These are phyloP conservation scores for Pseudochaenichthys georgianus DNA, from an alignment of 2,797 vertebrate genomes.

Conservation along the genomic window DNA sequence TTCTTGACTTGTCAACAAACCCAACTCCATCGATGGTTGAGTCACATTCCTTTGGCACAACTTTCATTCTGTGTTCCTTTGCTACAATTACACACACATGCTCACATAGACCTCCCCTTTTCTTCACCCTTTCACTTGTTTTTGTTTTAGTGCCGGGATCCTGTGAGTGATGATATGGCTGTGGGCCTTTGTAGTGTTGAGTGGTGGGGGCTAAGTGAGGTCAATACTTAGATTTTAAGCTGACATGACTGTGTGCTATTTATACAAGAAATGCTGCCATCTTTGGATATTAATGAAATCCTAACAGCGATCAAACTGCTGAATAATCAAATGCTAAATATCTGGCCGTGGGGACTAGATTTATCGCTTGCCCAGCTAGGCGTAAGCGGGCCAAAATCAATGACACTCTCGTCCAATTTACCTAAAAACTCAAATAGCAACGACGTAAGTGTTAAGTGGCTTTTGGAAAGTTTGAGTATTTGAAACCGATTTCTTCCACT, in stretches of 20 bases:
- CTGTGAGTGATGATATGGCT: constrained; percentile 32
- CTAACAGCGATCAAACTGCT: constrained; percentile 9
- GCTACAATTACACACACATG: constrained; percentile 23
- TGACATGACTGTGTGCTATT: constrained; percentile 32
- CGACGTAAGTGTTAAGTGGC: constrained; percentile 17
- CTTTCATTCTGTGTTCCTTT: constrained; percentile 9
- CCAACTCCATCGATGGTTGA: constrained; percentile 14
- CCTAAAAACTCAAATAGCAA: constrained; percentile 42
- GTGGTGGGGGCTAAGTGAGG: constrained; percentile 21
- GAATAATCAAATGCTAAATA: constrained; percentile 27
- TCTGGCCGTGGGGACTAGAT: background rate
- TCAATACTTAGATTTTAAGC: constrained; percentile 50
- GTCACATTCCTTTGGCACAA: constrained; percentile 43
- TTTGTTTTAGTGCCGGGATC: constrained; percentile 4
- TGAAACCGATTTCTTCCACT: constrained; percentile 19
- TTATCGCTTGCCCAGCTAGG: constrained; percentile 10
- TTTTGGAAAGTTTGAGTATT: constrained; percentile 32
- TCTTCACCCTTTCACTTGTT: background rate
- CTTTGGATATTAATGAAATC: constrained; percentile 32
- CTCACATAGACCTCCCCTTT: constrained; percentile 6
- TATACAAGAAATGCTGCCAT: constrained; percentile 31
- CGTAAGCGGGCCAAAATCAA: constrained; percentile 19
- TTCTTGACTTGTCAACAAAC: constrained; percentile 41
- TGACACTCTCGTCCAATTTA: constrained; percentile 30
- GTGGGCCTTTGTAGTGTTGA: constrained; percentile 47